Evolutionary conservation across 2,888 invertebrate genomes (phyloP).

Genomic region (Caenorhabditis sp.): DNA sequence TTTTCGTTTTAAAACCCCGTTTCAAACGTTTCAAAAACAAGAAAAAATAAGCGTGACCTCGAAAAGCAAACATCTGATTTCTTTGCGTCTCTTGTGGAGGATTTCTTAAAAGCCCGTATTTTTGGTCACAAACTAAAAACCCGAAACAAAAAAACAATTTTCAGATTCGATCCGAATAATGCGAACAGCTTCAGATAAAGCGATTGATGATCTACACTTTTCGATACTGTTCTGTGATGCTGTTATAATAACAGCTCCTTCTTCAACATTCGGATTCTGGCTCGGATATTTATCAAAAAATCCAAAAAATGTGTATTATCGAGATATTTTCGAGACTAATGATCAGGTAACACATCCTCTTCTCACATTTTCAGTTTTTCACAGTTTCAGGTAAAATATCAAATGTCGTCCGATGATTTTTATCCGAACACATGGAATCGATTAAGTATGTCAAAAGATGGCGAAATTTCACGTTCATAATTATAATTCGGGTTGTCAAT

Average conservation of each 20-base stretch:
- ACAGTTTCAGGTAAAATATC: constrained; percentile 18
- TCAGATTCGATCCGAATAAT: not conserved
- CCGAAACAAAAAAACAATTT: too few species aligned
- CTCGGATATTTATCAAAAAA: constrained; percentile 32
- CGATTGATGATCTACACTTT: constrained; percentile 23
- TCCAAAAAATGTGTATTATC: constrained; percentile 18
- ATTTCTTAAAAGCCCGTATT: too few species aligned
- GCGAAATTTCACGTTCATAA: not conserved
- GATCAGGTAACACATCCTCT: constrained; percentile 6
- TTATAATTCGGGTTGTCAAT: not conserved
- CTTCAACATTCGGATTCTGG: constrained; percentile 36
- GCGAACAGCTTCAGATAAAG: not conserved
- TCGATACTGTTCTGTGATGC: constrained; percentile 25
- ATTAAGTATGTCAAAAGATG: constrained; percentile 14
- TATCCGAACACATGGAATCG: constrained; percentile 24
- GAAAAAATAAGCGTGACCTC: too few species aligned
- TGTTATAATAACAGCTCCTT: constrained; percentile 32
- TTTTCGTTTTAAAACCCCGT: too few species aligned
- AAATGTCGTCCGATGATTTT: constrained; percentile 28
- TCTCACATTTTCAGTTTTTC: not conserved
- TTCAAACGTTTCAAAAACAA: too few species aligned
- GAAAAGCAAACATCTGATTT: too few species aligned
- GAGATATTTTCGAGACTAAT: constrained; percentile 25
- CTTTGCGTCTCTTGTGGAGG: too few species aligned
- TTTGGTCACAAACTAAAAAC: too few species aligned